phyloP scores from a whole-genome alignment of 2,888 invertebrate species.

The Podotricha telesiphe region DNA sequence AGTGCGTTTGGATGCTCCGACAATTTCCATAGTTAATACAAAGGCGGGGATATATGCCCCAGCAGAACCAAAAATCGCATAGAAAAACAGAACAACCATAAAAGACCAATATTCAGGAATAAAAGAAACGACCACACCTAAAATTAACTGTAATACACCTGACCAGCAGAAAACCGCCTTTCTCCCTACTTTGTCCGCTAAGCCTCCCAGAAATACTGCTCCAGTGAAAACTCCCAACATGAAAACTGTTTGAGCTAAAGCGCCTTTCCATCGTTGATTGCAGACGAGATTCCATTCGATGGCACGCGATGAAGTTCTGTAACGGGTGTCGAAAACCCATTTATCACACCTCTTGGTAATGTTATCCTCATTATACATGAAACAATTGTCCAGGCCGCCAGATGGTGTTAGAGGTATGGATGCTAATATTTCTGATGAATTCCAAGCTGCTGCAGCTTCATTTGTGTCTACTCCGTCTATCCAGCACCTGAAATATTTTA shows the following conservation, averaged over 20 bases:
- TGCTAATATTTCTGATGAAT: slow-evolving; percentile 76
- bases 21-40: slow-evolving; percentile 91
- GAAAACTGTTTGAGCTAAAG: slow-evolving; percentile 89
- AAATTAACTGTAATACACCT: slow-evolving; percentile 87
- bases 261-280: slow-evolving; percentile 90
- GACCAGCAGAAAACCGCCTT: slow-evolving; percentile 93
- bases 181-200: slow-evolving; percentile 92
- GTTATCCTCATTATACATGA: slow-evolving; percentile 74
- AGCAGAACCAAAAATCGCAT: slow-evolving; percentile 93
- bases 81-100: slow-evolving; percentile 86
- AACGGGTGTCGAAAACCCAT: slow-evolving; percentile 89
- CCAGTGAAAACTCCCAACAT: slow-evolving; percentile 95
- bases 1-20: slow-evolving; percentile 91
- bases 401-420: slow-evolving; percentile 83
- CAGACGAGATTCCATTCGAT: slow-evolving; percentile 94
- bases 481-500: slow-evolving; percentile 79
- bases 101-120: slow-evolving; percentile 90
- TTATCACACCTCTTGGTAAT: slow-evolving; percentile 63
- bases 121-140: slow-evolving; percentile 90
- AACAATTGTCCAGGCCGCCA: slow-evolving; percentile 85
- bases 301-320: slow-evolving; percentile 88
- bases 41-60: slow-evolving; percentile 89
- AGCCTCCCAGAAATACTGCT: slow-evolving; percentile 90
- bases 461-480: slow-evolving; percentile 85
- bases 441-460: slow-evolving; percentile 79